Conservation (phyloP, 2,797 vertebrate genomes). For the Peromyscus nudipes region DNA sequence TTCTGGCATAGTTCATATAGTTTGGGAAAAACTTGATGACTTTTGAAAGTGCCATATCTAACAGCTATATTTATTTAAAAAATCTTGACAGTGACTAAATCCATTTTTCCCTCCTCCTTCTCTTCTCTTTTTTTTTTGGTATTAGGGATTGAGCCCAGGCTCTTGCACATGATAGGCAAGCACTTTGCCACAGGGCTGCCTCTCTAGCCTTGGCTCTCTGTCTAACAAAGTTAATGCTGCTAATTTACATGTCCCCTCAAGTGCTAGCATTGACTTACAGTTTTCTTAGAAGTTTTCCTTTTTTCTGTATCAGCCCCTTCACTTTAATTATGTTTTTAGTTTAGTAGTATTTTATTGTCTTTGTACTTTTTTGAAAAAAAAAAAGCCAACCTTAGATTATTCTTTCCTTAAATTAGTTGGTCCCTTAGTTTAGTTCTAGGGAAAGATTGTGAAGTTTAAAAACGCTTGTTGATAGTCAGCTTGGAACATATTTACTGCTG, state of each 20-base stretch:
- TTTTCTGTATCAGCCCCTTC: background rate
- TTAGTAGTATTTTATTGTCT: slow-evolving; percentile 45
- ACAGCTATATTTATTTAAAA: background rate
- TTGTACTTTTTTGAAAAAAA: background rate
- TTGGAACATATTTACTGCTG: slow-evolving; percentile 17
- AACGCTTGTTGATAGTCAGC: slow-evolving; percentile 12
- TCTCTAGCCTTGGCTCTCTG: background rate
- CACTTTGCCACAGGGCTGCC: background rate
- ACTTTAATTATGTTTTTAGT: slow-evolving; percentile 18
- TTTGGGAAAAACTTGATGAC: slow-evolving; percentile 3
- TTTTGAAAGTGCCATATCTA: slow-evolving; percentile 32
- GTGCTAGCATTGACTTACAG: slow-evolving; percentile 25
- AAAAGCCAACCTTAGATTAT: background rate
- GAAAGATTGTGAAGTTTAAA: slow-evolving; percentile 28
- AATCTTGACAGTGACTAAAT: slow-evolving; percentile 7
- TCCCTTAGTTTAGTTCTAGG: slow-evolving; percentile 17
- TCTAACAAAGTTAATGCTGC: slow-evolving; percentile 31
- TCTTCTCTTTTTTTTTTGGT: background rate
- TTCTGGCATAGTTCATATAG: slow-evolving; percentile 8
- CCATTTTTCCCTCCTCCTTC: background rate
- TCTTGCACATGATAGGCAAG: background rate
- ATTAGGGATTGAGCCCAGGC: background rate
- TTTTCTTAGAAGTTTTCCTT: slow-evolving; percentile 15
- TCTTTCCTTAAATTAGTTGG: background rate
- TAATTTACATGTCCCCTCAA: slow-evolving; percentile 38